Evolutionary conservation across 2,888 invertebrate genomes (phyloP), one percentile per base, ranked within the genome.

Genomic region (Drosophila paranaensis): DNA sequence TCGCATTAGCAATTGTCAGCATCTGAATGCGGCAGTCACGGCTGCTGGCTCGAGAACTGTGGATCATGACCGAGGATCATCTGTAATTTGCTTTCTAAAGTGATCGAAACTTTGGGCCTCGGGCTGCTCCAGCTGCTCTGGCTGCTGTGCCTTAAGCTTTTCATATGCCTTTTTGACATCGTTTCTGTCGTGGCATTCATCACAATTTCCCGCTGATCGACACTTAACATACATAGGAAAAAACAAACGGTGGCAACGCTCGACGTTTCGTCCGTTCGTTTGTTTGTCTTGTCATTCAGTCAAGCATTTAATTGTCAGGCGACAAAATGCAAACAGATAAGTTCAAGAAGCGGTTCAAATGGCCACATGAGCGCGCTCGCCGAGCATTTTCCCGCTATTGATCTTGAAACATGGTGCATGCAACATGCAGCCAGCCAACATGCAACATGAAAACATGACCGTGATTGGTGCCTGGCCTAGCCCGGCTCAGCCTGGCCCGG

Each of bases 291-390:
- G 87, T 87, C 82, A 88, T 83, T 88, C 88, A 85, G 73, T 82
- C 72, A 79, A 84, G 75, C 88, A 82, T 83, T 83, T 83, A 88
- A 83, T 83, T 83, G 83, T 83, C 83, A 88, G 88, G 88, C 83
- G 83, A 83, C 88, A 83, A 83, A 83, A 88, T 82, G 82, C 82
- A 88, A 85, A 88, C 88, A 81, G 88, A 84, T 85, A 82, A 85
- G 86, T 77, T 77, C 77, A 77, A 77, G 74, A 78, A 78, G 74
- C 77, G 65, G 77, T 77, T 77, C 79, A 77, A 77, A 77, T 71
- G 55, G 69, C 51, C 77, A 77, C 77, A 72, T 71, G 73, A 77
- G 69, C 53, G 53, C 56, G 45, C 56, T 66, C 65, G 48, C 48
- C 6, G 11, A 75, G 63, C 79, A 66, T 78, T 75, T 79, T 77